Evolutionary conservation across 2,113 vertebrate species (phyloP).

Genomic region (Pipra filicauda): DNA sequence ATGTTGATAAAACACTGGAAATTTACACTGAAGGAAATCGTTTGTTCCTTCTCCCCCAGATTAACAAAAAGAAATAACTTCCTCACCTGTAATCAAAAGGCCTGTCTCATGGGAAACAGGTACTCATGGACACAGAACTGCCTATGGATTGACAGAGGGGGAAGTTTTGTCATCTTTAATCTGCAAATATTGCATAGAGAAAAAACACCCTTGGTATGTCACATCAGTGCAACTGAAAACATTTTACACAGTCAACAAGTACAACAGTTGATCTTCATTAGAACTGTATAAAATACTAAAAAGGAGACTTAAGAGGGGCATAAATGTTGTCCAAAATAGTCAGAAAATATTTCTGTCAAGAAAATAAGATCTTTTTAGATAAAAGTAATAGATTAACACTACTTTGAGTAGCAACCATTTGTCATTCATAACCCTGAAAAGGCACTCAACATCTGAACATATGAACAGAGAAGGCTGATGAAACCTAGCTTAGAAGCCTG

Average conservation of each 20-base stretch:
- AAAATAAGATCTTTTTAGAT: conserved; percentile 40
- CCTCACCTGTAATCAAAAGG: neutral
- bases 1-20: conserved; percentile 2
- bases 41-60: conserved; percentile 23
- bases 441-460: conserved; percentile 45
- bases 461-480: neutral
- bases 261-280: conserved; percentile 2
- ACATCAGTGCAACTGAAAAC: conserved; percentile 16
- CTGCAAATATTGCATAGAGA: conserved; percentile 28
- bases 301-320: neutral
- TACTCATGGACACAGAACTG: neutral
- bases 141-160: neutral
- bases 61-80: neutral
- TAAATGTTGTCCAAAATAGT: conserved; percentile 14
- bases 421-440: conserved; percentile 50
- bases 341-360: conserved; percentile 11
- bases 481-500: conserved; percentile 8
- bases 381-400: conserved; percentile 45
- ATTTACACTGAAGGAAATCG: neutral
- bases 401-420: conserved; percentile 29
- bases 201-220: conserved; percentile 1
- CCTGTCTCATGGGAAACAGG: neutral
- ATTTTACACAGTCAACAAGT: neutral
- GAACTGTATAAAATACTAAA: conserved; percentile 42
- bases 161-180: neutral